A percentile compares a stretch with the other conserved stretches of the same genome.
Conservation (phyloP, 2,888 invertebrate species). For the Pseudococcus jackbeardsleyi region DNA sequence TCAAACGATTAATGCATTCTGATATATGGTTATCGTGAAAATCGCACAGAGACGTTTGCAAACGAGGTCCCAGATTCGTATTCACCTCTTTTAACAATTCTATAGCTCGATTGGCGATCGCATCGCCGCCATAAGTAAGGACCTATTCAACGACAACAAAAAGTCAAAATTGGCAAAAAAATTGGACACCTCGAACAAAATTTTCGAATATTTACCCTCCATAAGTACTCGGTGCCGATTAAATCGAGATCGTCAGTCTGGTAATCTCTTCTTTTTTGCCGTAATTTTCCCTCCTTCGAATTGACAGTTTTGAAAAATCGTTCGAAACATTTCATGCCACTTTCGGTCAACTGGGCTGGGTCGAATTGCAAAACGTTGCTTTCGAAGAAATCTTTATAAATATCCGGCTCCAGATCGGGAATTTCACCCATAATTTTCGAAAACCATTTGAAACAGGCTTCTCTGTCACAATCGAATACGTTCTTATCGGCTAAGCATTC, state of each 20-base stretch:
- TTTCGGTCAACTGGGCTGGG: constrained; percentile 88
- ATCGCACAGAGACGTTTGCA: constrained; percentile 82
- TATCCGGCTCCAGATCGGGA: constrained; percentile 95
- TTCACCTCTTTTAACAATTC: constrained; percentile 92
- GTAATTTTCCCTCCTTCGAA: constrained; percentile 92
- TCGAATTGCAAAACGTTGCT: constrained; percentile 93
- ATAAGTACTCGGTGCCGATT: constrained; percentile 95
- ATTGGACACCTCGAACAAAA: not conserved
- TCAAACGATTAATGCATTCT: constrained; percentile 90
- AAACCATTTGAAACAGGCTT: constrained; percentile 98
- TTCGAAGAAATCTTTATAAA: constrained; percentile 96
- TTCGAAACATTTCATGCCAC: constrained; percentile 89
- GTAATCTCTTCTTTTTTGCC: constrained; percentile 86
- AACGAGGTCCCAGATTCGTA: constrained; percentile 90
- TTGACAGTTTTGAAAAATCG: constrained; percentile 96
- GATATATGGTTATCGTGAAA: constrained; percentile 94
- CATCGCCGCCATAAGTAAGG: constrained; percentile 90
- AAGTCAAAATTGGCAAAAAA: not conserved
- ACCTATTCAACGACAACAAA: constrained; percentile 72
- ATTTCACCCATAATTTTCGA: constrained; percentile 97
- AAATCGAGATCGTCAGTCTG: constrained; percentile 94
- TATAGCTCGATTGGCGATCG: constrained; percentile 92
- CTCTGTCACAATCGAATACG: constrained; percentile 91
- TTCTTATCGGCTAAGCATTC: constrained; percentile 94
- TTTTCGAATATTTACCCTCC: constrained; percentile 78